Percentiles rank a stretch among this genome's conserved stretches.
phyloP scores from a whole-genome alignment of 1,140 invertebrate species.

The Drosophila lacertosa region DNA sequence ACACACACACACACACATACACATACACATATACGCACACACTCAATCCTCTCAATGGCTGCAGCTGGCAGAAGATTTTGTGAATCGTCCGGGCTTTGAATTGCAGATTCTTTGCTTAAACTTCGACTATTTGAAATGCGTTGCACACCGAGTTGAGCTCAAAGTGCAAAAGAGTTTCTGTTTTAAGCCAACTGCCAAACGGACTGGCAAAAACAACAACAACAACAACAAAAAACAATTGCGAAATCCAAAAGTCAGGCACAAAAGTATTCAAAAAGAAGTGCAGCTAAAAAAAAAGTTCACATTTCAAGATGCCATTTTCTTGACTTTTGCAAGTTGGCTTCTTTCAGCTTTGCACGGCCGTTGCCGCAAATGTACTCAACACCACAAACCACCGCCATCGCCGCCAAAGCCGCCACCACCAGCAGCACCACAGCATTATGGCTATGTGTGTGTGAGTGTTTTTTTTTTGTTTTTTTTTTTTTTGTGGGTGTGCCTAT shows the following conservation, averaged over 20 bases:
- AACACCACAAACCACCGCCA: conserved; percentile 18
- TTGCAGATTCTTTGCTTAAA: conserved; percentile 66
- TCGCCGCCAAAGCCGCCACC: conserved; percentile 1
- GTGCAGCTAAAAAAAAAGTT: conserved; percentile 76
- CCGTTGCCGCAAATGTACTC: conserved; percentile 38
- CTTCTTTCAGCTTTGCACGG: conserved; percentile 59
- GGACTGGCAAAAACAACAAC: conserved; percentile 4
- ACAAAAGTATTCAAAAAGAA: conserved; percentile 80
- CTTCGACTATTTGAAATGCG: conserved; percentile 72
- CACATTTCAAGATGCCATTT: conserved; percentile 81
- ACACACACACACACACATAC: conserved; percentile 60
- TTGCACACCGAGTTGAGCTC: conserved; percentile 40
- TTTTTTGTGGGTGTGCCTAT: conserved; percentile 16
- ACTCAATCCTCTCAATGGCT: conserved; percentile 14
- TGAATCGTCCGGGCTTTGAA: conserved; percentile 61
- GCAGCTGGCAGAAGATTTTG: conserved; percentile 42
- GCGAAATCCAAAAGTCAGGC: conserved; percentile 64
- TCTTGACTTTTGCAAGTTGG: conserved; percentile 69
- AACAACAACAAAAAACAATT: conserved; percentile 20
- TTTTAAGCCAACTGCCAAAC: conserved; percentile 13
- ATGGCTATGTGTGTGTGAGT: conserved; percentile 9
- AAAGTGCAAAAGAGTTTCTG: conserved; percentile 27
- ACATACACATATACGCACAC: too few species aligned
- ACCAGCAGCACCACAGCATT: conserved; percentile 16
- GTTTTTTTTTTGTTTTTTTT: too few species aligned